Conservation (phyloP, 2,888 invertebrate genomes). For the Drosophila melanosoma region DNA sequence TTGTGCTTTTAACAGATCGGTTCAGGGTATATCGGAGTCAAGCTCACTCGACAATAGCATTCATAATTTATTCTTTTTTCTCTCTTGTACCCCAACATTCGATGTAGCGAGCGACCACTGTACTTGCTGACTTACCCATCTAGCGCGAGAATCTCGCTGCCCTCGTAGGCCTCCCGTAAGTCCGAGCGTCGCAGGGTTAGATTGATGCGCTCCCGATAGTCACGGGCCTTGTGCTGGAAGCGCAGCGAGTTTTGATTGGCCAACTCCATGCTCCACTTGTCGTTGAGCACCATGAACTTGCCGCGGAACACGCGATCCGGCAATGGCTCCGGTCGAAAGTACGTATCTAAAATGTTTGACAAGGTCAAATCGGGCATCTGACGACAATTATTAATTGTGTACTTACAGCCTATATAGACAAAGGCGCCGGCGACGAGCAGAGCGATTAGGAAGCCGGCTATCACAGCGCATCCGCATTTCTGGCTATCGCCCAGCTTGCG, state of each 20-base stretch:
- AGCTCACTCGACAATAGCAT: too few relatives aligned
- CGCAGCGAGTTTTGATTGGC: conserved; percentile 89
- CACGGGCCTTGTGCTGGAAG: conserved; percentile 90
- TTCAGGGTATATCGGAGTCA: too few relatives aligned
- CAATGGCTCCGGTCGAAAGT: conserved; percentile 87
- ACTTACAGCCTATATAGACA: conserved; percentile 87
- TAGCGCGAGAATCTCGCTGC: conserved; percentile 92
- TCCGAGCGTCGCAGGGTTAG: conserved; percentile 90
- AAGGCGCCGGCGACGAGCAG: conserved; percentile 90
- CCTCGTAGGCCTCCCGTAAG: conserved; percentile 90
- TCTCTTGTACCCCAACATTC: neutral
- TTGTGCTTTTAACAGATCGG: too few relatives aligned
- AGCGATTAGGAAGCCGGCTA: conserved; percentile 92
- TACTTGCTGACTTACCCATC: conserved; percentile 88
- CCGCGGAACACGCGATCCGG: conserved; percentile 94
- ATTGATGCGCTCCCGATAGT: conserved; percentile 91
- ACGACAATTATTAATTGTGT: neutral
- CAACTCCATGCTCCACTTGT: conserved; percentile 89
- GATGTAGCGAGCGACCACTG: neutral
- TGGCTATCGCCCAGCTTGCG: conserved; percentile 93
- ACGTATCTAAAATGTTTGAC: conserved; percentile 77
- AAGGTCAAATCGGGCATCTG: neutral
- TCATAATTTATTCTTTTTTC: too few relatives aligned
- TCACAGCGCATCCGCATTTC: conserved; percentile 94
- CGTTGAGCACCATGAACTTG: conserved; percentile 90